These are phyloP conservation scores for Lutraria lutraria DNA, from an alignment of 2,888 invertebrate genomes.

Conservation along the genomic window DNA sequence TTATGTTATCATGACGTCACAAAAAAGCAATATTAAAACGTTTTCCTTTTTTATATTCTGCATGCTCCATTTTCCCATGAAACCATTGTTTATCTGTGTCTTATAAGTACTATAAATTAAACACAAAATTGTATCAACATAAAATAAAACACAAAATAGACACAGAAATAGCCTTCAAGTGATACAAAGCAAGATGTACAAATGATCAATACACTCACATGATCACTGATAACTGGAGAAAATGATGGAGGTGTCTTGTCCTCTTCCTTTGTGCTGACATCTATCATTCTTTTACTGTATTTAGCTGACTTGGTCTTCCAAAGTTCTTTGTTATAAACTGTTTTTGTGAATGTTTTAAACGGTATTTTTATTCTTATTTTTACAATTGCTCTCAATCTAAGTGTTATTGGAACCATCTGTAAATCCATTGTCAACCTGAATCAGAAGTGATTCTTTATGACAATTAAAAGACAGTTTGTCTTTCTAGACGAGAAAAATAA, in stretches of 20 bases:
- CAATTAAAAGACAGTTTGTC: not conserved
- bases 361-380: conserved; percentile 58
- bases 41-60: too few relatives aligned
- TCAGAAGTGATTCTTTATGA: not conserved
- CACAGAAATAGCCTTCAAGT: too few relatives aligned
- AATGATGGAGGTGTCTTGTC: conserved; percentile 70
- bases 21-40: too few relatives aligned
- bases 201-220: not conserved
- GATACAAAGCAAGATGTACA: too few relatives aligned
- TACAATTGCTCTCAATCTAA: conserved; percentile 61
- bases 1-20: too few relatives aligned
- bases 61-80: too few relatives aligned
- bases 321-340: conserved; percentile 57
- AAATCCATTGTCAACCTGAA: conserved; percentile 67
- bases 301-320: conserved; percentile 60
- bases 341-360: conserved; percentile 51
- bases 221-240: conserved; percentile 12
- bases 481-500: too few relatives aligned
- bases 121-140: too few relatives aligned
- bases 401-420: conserved; percentile 64
- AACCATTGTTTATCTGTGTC: too few relatives aligned
- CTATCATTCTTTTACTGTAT: conserved; percentile 66
- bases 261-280: conserved; percentile 66
- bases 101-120: too few relatives aligned
- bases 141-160: too few relatives aligned